phyloP scores from a whole-genome alignment of 2,113 vertebrate species.

The Ibidorhyncha struthersii region DNA sequence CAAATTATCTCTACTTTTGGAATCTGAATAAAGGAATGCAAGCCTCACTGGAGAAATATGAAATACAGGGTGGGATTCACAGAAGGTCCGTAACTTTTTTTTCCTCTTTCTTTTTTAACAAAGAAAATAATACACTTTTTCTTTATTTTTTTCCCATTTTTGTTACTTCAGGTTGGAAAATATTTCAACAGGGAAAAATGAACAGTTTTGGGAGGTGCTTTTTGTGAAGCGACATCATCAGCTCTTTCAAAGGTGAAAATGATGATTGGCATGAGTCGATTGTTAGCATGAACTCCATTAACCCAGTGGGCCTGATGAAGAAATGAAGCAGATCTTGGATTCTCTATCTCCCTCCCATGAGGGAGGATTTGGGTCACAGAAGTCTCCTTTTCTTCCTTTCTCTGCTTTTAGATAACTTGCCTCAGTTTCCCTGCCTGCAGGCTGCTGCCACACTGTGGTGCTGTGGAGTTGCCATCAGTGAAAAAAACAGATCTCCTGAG shows the following conservation, averaged over 20 bases:
- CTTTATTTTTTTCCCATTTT: not conserved
- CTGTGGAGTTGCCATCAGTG: not conserved
- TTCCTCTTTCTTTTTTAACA: not conserved
- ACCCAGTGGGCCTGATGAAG: not conserved
- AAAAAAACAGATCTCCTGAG: not conserved
- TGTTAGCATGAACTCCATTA: not conserved
- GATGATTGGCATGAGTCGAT: not conserved
- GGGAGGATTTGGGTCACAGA: not conserved
- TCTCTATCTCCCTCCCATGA: not conserved
- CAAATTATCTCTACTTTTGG: constrained; percentile 83
- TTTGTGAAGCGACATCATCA: not conserved
- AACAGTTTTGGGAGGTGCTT: not conserved
- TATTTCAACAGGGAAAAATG: constrained; percentile 39
- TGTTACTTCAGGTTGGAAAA: constrained; percentile 60
- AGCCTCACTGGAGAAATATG: constrained; percentile 79
- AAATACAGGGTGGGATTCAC: constrained; percentile 77
- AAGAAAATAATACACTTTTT: constrained; percentile 1
- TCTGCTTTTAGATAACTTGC: not conserved
- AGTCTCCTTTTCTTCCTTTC: not conserved
- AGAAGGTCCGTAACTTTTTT: constrained; percentile 65
- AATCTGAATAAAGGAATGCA: constrained; percentile 80
- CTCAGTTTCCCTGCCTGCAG: not conserved
- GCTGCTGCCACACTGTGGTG: not conserved
- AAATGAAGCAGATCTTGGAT: not conserved
- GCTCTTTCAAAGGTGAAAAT: not conserved